A percentile compares a stretch with the other conserved stretches of the same genome.
phyloP scores from a whole-genome alignment of 2,113 vertebrate genomes.

The Chlorodrepanis virens region DNA sequence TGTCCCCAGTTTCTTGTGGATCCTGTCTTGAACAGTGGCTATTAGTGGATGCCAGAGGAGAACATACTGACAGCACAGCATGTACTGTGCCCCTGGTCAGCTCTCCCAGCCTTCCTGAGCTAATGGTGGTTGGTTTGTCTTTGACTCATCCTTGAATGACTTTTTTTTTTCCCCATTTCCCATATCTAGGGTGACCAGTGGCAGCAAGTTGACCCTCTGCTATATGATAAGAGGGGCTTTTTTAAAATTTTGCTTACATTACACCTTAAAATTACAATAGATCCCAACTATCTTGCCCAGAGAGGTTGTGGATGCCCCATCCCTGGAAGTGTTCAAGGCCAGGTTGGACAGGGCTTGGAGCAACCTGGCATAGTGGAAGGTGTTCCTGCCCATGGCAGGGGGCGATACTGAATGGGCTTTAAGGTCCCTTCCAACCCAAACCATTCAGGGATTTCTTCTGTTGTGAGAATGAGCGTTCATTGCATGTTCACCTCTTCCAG shows the following conservation, averaged over 20 bases:
- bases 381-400: not conserved
- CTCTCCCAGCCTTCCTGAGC: not conserved
- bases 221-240: not conserved
- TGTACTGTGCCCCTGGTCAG: not conserved
- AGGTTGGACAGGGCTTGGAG: not conserved
- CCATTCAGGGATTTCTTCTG: not conserved
- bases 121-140: not conserved
- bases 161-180: not conserved
- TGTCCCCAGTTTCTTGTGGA: not conserved
- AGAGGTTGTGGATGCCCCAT: not conserved
- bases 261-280: not conserved
- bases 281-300: not conserved
- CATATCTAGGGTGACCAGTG: not conserved
- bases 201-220: not conserved
- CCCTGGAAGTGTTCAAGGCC: not conserved
- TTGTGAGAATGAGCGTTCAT: not conserved
- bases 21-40: not conserved
- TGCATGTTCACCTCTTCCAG: not conserved
- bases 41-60: not conserved
- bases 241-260: not conserved
- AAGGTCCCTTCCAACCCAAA: not conserved
- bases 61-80: not conserved
- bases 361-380: not conserved
- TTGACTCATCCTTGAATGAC: not conserved
- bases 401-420: not conserved